phyloP scores from a whole-genome alignment of 2,797 vertebrate genomes.

The Syndactyla subalaris region DNA sequence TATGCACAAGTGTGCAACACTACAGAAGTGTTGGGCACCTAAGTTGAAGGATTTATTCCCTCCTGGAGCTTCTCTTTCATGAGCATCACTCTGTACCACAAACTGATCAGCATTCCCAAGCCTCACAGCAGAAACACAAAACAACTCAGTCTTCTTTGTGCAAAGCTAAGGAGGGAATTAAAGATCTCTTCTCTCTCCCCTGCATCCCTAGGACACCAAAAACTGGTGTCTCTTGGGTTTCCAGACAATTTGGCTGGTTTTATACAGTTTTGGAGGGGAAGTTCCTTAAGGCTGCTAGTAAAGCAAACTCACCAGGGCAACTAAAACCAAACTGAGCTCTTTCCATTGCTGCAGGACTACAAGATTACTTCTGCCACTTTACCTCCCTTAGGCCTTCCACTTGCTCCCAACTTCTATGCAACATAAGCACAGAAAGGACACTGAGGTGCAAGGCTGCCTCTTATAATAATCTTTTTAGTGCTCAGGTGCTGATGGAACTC shows the following conservation, averaged over 20 bases:
- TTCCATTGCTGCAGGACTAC: neutral
- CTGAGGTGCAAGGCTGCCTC: accelerated
- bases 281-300: neutral
- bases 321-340: neutral
- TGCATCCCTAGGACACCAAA: neutral
- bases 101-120: neutral
- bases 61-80: neutral
- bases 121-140: neutral
- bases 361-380: neutral
- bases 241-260: neutral
- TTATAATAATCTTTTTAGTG: neutral
- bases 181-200: neutral
- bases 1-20: neutral
- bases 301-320: neutral
- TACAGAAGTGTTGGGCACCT: neutral
- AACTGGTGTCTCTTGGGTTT: neutral
- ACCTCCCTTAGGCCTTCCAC: neutral
- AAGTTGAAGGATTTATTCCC: neutral
- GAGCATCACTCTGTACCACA: neutral
- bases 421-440: neutral
- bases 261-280: neutral
- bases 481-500: neutral
- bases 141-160: neutral
- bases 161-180: neutral
- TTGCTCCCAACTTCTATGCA: neutral